A percentile compares a stretch with the other conserved stretches of the same genome.
Conservation (phyloP, 1,140 invertebrate genomes). For the Euborellia annulipes region DNA sequence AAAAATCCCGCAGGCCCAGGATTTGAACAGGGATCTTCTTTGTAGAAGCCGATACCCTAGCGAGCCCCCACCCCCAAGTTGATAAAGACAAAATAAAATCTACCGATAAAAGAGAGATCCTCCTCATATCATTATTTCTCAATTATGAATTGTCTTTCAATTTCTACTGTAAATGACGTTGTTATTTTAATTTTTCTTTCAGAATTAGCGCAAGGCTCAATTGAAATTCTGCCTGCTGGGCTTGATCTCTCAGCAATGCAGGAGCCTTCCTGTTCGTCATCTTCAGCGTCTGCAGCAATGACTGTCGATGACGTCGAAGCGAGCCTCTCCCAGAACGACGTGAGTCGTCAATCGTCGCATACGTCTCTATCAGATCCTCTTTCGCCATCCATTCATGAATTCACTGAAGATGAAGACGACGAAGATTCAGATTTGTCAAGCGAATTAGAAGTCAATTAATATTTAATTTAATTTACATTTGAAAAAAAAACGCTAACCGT, state of each 20-base stretch:
- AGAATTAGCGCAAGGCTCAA: constrained; percentile 24
- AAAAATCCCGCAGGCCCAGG: too few relatives aligned
- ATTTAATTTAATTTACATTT: too few relatives aligned
- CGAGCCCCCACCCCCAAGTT: too few relatives aligned
- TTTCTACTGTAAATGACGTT: constrained; percentile 9
- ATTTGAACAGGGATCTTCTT: too few relatives aligned
- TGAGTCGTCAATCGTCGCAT: constrained; percentile 26
- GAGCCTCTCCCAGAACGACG: not conserved
- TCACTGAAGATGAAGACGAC: constrained; percentile 27
- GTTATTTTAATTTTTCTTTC: constrained; percentile 11
- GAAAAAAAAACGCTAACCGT: too few relatives aligned
- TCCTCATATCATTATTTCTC: too few relatives aligned
- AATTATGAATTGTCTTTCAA: too few relatives aligned
- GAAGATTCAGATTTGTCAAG: constrained; percentile 20
- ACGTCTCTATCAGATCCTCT: constrained; percentile 24
- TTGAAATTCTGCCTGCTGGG: constrained; percentile 11
- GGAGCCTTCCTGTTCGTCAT: not conserved
- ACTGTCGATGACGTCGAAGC: constrained; percentile 12
- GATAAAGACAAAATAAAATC: too few relatives aligned
- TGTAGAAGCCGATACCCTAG: too few relatives aligned
- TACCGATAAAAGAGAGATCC: too few relatives aligned
- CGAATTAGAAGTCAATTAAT: constrained; percentile 16
- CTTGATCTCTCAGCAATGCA: constrained; percentile 11
- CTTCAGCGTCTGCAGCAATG: constrained; percentile 19
- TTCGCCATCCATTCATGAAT: constrained; percentile 22